phyloP scores from a whole-genome alignment of 2,797 vertebrate species.

The Eulemur coronatus region DNA sequence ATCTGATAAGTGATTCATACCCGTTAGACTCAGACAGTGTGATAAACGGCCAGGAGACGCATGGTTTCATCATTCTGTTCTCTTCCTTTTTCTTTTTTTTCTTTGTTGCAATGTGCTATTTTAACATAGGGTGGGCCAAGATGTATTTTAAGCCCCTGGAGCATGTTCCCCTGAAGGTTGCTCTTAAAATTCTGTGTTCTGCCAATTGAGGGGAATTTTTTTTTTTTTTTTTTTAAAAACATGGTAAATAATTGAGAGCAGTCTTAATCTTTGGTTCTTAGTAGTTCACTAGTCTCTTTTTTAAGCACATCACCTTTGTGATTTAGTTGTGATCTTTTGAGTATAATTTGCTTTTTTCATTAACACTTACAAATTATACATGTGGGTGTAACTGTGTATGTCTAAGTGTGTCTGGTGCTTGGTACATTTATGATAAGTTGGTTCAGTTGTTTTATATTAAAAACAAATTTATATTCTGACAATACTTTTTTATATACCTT shows the following conservation, averaged over 20 bases:
- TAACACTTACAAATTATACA: background rate
- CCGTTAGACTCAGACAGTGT: constrained; percentile 26
- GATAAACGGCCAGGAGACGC: background rate
- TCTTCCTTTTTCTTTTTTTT: background rate
- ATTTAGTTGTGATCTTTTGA: constrained; percentile 2
- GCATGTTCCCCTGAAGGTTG: background rate
- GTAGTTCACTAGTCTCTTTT: constrained; percentile 11
- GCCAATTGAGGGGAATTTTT: background rate
- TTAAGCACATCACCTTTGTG: background rate
- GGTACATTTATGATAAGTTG: constrained; percentile 13
- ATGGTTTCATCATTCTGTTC: background rate
- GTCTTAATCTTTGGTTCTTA: background rate
- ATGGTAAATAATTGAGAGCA: constrained; percentile 25
- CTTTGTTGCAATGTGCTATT: background rate
- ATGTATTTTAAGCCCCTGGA: background rate
- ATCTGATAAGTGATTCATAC: constrained; percentile 18
- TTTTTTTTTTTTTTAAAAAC: background rate
- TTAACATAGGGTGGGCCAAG: background rate
- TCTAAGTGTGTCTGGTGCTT: background rate
- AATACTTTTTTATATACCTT: background rate
- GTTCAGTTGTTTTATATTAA: background rate
- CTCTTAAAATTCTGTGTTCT: constrained; percentile 39
- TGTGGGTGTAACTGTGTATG: background rate
- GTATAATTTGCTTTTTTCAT: background rate
- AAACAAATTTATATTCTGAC: constrained; percentile 22